Conservation (phyloP, 1,140 invertebrate species). For the Drosophila bifasciata region DNA sequence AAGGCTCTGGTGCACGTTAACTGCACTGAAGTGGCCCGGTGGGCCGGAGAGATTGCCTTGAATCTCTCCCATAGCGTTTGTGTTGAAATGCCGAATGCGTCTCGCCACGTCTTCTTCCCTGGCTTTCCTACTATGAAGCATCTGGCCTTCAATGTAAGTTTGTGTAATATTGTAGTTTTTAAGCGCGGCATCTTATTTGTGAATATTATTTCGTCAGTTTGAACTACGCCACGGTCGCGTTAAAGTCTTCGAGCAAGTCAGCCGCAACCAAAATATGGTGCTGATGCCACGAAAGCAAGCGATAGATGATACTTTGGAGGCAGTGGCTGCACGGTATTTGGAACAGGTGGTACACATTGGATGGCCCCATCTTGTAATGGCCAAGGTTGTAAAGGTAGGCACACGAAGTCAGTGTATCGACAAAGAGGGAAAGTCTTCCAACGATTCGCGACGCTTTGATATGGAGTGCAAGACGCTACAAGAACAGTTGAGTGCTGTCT, state of each 20-base stretch:
- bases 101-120: conserved; percentile 90
- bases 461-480: conserved; percentile 57
- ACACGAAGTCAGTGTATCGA: conserved; percentile 44
- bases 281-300: conserved; percentile 85
- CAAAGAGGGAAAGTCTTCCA: conserved; percentile 33
- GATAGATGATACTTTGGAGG: conserved; percentile 79
- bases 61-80: conserved; percentile 87
- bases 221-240: conserved; percentile 89
- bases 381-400: conserved; percentile 82
- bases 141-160: conserved; percentile 89
- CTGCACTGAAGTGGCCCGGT: conserved; percentile 84
- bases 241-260: conserved; percentile 94
- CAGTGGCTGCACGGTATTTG: conserved; percentile 87
- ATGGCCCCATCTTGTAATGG: conserved; percentile 95
- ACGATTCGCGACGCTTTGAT: conserved; percentile 61
- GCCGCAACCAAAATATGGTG: conserved; percentile 93
- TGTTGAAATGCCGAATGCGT: conserved; percentile 90
- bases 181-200: conserved; percentile 26
- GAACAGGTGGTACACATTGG: conserved; percentile 91
- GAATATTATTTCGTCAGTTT: conserved; percentile 81
- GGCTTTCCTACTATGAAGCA: conserved; percentile 96
- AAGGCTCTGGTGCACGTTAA: conserved; percentile 55
- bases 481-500: conserved; percentile 71
- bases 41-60: conserved; percentile 87
- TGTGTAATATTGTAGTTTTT: conserved; percentile 2